A percentile compares a stretch with the other conserved stretches of the same genome.
Evolutionary conservation across 2,888 invertebrate species (phyloP).

Genomic region (Noctua janthe): DNA sequence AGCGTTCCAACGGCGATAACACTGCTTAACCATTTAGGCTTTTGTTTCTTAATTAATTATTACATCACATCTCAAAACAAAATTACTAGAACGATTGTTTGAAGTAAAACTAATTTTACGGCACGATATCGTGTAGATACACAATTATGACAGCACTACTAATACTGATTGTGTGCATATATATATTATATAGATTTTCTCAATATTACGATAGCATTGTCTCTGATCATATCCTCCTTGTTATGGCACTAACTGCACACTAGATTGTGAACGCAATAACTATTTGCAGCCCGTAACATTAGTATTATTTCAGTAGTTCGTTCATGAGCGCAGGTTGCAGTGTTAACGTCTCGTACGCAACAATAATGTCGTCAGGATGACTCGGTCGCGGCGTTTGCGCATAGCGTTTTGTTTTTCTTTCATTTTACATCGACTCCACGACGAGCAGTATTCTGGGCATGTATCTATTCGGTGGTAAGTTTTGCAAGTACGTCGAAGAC

Average conservation of each 20-base stretch:
- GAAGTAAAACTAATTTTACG: constrained; percentile 80
- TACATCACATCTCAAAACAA: constrained; percentile 61
- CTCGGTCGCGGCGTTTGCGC: constrained; percentile 88
- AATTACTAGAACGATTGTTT: constrained; percentile 66
- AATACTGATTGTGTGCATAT: constrained; percentile 62
- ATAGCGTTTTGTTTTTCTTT: constrained; percentile 90
- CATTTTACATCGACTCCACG: constrained; percentile 88
- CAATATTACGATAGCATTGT: constrained; percentile 44
- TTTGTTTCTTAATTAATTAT: constrained; percentile 70
- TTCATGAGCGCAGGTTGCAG: constrained; percentile 76
- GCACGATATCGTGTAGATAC: constrained; percentile 67
- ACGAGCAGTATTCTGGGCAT: constrained; percentile 99
- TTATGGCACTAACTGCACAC: constrained; percentile 67
- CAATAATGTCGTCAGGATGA: constrained; percentile 80
- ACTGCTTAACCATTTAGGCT: constrained; percentile 86
- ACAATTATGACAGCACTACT: constrained; percentile 65
- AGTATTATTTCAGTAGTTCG: constrained; percentile 72
- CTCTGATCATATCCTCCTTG: constrained; percentile 42
- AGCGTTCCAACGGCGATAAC: constrained; percentile 86
- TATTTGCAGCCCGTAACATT: constrained; percentile 72
- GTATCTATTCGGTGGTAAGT: constrained; percentile 99
- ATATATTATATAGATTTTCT: constrained; percentile 48
- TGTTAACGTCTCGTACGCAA: constrained; percentile 85
- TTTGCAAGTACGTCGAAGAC: constrained; percentile 99
- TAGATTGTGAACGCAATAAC: constrained; percentile 58